Evolutionary conservation across 2,113 vertebrate genomes (phyloP).

Genomic region (Enhydra lutris): DNA sequence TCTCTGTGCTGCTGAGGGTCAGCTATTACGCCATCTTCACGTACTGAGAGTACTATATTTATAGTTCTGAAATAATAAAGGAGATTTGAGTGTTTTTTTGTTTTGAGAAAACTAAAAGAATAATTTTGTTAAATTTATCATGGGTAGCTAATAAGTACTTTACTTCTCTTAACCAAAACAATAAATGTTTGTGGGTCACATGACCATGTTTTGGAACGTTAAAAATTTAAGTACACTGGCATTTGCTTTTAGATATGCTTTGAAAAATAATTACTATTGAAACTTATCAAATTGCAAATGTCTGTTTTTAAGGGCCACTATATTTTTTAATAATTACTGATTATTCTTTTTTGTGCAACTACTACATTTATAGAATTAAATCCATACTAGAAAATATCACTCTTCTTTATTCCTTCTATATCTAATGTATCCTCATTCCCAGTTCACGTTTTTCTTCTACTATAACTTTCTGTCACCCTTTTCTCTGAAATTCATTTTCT

Average conservation of each 20-base stretch:
- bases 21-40: neutral
- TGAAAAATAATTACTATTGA: conserved; percentile 27
- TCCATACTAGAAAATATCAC: neutral
- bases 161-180: neutral
- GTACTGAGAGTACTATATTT: neutral
- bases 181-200: conserved; percentile 8
- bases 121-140: conserved; percentile 19
- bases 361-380: conserved; percentile 10
- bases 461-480: neutral
- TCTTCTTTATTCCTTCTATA: neutral
- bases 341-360: neutral
- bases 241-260: conserved; percentile 31
- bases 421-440: neutral
- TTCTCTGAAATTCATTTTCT: neutral
- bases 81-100: neutral
- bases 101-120: conserved; percentile 26
- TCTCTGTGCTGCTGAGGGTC: neutral
- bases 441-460: neutral
- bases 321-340: neutral
- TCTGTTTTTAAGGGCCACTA: neutral
- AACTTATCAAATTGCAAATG: neutral
- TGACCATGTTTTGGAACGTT: neutral
- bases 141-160: neutral
- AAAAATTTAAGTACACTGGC: neutral
- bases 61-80: conserved; percentile 36